A percentile compares a stretch with the other conserved stretches of the same genome.
Conservation (phyloP, 2,113 vertebrate species). For the Dermatemys mawii region DNA sequence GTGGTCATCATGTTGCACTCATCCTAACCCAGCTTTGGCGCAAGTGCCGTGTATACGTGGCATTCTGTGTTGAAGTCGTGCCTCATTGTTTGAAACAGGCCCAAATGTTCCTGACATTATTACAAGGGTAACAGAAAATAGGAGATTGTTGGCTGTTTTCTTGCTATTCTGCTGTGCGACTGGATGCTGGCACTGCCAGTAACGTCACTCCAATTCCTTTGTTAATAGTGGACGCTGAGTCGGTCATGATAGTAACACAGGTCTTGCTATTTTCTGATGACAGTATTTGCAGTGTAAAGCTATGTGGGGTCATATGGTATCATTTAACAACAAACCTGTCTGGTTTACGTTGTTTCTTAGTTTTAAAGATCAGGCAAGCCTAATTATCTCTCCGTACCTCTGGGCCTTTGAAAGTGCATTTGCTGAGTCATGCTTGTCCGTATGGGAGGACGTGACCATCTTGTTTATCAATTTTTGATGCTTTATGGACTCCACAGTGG, state of each 20-base stretch:
- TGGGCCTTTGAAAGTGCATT: not conserved
- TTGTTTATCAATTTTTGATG: not conserved
- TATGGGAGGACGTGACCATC: not conserved
- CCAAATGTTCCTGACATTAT: slow-evolving; percentile 29
- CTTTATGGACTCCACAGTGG: not conserved
- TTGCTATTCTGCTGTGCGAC: not conserved
- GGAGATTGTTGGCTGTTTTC: not conserved
- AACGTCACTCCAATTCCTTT: not conserved
- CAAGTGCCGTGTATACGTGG: slow-evolving; percentile 13
- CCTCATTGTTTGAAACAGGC: slow-evolving; percentile 15
- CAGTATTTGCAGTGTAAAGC: slow-evolving; percentile 9
- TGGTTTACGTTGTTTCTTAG: not conserved
- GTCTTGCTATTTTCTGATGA: slow-evolving; percentile 12
- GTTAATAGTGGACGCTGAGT: not conserved
- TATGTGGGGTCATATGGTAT: not conserved
- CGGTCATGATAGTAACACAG: not conserved
- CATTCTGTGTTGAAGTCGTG: slow-evolving; percentile 24
- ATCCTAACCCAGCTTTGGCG: not conserved
- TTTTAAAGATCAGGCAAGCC: slow-evolving; percentile 43
- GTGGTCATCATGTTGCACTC: not conserved
- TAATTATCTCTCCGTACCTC: slow-evolving; percentile 10
- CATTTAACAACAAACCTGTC: not conserved
- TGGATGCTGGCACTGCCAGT: not conserved
- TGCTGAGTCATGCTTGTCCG: not conserved
- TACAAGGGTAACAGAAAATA: slow-evolving; percentile 12